Conservation (phyloP, 53 echinoderm and acorn worm genomes). For the Crossaster papposus region DNA sequence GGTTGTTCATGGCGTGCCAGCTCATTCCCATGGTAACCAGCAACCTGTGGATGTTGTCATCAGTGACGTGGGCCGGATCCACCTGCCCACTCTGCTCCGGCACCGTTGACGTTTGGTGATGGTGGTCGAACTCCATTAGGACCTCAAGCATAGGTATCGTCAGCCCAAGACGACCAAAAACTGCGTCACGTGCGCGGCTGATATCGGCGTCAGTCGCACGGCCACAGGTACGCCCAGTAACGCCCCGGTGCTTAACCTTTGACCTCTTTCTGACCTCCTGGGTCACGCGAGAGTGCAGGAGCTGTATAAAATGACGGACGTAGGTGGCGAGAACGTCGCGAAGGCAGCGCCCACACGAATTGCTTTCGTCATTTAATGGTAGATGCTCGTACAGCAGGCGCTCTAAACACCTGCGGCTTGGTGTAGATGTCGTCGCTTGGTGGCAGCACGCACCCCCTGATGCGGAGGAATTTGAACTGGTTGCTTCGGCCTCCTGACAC, state of each 20-base stretch:
- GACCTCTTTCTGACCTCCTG: slow-evolving; percentile 39
- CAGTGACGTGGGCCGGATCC: slow-evolving; percentile 54
- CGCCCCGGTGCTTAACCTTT: slow-evolving; percentile 20
- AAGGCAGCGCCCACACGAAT: slow-evolving; percentile 8
- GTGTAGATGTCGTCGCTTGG: neutral
- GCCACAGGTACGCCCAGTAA: neutral
- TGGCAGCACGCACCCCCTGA: neutral
- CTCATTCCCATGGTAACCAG: slow-evolving; percentile 55
- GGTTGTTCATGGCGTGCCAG: slow-evolving; percentile 28
- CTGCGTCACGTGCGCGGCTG: slow-evolving; percentile 44
- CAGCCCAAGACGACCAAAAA: slow-evolving; percentile 40
- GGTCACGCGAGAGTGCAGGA: slow-evolving; percentile 57
- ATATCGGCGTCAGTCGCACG: slow-evolving; percentile 48
- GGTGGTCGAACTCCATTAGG: slow-evolving; percentile 32
- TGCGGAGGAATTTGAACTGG: neutral
- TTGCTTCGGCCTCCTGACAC: neutral
- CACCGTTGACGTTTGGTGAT: neutral
- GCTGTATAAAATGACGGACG: slow-evolving; percentile 41
- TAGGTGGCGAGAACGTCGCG: slow-evolving; percentile 49
- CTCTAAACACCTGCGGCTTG: neutral
- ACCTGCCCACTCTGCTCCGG: neutral
- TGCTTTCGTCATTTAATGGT: neutral
- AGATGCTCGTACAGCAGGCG: neutral
- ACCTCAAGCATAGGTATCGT: slow-evolving; percentile 18
- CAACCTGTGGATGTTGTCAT: slow-evolving; percentile 55